phyloP scores from a whole-genome alignment of 2,888 invertebrate species.

The Chorisops tibialis region DNA sequence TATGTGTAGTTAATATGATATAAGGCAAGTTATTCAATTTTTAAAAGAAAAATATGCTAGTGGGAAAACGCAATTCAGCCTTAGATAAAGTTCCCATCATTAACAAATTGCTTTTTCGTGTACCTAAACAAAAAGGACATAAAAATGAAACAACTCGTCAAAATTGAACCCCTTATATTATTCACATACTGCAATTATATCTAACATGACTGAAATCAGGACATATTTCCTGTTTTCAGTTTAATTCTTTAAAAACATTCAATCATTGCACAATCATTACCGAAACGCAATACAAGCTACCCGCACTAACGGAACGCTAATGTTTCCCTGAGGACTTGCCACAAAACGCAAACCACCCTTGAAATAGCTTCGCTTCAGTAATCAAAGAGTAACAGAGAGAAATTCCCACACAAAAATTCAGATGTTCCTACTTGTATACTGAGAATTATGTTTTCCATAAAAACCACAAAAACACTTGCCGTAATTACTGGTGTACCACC shows the following conservation, averaged over 20 bases:
- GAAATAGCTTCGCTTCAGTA: slow-evolving; percentile 9
- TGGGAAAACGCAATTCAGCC: too few species aligned
- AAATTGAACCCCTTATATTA: too few species aligned
- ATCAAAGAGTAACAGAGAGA: slow-evolving; percentile 13
- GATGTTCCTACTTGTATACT: background rate
- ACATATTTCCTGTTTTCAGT: slow-evolving; percentile 26
- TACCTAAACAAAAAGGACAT: too few species aligned
- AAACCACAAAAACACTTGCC: slow-evolving; percentile 16
- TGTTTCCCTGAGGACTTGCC: slow-evolving; percentile 8
- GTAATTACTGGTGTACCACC: slow-evolving; percentile 3
- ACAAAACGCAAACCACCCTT: background rate
- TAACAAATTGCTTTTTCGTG: too few species aligned
- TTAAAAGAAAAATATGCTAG: too few species aligned
- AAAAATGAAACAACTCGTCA: too few species aligned
- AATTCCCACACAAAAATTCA: slow-evolving; percentile 23
- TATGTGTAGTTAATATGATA: too few species aligned
- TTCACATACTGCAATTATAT: background rate
- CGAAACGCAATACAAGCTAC: slow-evolving; percentile 7
- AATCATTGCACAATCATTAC: slow-evolving; percentile 28
- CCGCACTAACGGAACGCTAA: slow-evolving; percentile 1
- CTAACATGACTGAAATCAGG: slow-evolving; percentile 20
- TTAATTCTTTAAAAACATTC: slow-evolving; percentile 24
- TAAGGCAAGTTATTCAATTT: too few species aligned
- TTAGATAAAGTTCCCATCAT: too few species aligned
- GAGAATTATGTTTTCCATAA: background rate